Evolutionary conservation across 2,888 invertebrate genomes (phyloP).

Genomic region (Rhamphomyia laevipes): DNA sequence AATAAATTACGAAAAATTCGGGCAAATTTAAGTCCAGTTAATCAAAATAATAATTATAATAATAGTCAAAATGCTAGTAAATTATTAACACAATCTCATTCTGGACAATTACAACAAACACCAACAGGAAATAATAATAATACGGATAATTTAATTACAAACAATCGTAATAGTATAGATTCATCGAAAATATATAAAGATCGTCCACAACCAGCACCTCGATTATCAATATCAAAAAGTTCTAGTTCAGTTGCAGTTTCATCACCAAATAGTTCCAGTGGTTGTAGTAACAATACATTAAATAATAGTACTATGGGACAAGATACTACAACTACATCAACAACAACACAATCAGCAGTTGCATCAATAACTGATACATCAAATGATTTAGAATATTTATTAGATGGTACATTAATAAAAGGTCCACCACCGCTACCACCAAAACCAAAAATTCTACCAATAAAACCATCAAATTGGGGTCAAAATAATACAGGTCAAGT

Average conservation of each 20-base stretch:
- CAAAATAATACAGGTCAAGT: conserved; percentile 21
- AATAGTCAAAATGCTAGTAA: background rate
- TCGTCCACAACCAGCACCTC: conserved; percentile 32
- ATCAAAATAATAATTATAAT: conserved; percentile 15
- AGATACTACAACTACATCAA: conserved; percentile 2
- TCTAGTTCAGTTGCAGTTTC: conserved; percentile 17
- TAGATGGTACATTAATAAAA: conserved; percentile 16
- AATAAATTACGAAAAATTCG: conserved; percentile 34
- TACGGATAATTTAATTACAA: conserved; percentile 5
- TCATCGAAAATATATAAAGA: conserved; percentile 3
- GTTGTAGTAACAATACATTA: conserved; percentile 1
- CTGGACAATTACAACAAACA: background rate
- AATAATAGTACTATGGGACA: background rate
- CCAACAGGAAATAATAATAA: background rate
- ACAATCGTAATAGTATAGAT: conserved; percentile 6
- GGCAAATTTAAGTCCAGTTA: conserved; percentile 30
- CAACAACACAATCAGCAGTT: conserved; percentile 14
- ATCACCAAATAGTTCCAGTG: conserved; percentile 25
- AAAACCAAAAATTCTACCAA: conserved; percentile 58
- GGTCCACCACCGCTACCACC: conserved; percentile 61
- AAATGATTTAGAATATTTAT: background rate
- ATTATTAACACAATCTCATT: too few species aligned
- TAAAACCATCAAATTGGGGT: conserved; percentile 50
- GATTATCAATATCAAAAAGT: conserved; percentile 27
- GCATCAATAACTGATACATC: conserved; percentile 15